Percentiles rank a stretch among this genome's conserved stretches.
Evolutionary conservation across 1,140 invertebrate species (phyloP).

Genomic region (Lepeophtheirus salmonis): DNA sequence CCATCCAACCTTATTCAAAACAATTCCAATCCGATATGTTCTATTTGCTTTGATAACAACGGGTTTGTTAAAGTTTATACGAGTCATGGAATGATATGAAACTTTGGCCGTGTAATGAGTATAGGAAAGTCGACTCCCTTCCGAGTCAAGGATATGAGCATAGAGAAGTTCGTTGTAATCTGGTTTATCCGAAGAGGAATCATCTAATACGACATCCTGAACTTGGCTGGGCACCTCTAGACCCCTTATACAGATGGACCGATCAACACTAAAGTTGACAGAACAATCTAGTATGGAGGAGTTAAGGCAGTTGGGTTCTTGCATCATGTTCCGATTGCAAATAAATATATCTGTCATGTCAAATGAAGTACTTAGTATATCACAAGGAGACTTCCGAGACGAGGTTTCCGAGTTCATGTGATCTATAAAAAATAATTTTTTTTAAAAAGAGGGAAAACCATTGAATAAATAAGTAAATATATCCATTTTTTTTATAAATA

Average conservation of each 20-base stretch:
- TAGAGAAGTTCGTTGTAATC: slow-evolving; percentile 52
- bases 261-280: slow-evolving; percentile 52
- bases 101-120: slow-evolving; percentile 54
- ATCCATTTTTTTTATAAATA: too few relatives aligned
- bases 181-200: background rate
- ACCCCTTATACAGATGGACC: slow-evolving; percentile 50
- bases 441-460: too few relatives aligned
- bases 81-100: slow-evolving; percentile 34
- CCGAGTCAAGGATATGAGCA: slow-evolving; percentile 51
- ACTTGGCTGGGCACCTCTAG: slow-evolving; percentile 27
- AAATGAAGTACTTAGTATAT: too few relatives aligned
- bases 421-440: too few relatives aligned
- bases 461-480: too few relatives aligned
- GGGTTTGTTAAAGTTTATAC: slow-evolving; percentile 54
- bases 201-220: background rate
- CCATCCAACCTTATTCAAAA: slow-evolving; percentile 42
- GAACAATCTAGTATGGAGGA: slow-evolving; percentile 48
- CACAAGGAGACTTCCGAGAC: too few relatives aligned
- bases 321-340: slow-evolving; percentile 39
- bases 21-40: slow-evolving; percentile 54
- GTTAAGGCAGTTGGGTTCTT: slow-evolving; percentile 44
- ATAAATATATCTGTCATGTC: too few relatives aligned
- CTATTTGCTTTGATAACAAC: slow-evolving; percentile 45
- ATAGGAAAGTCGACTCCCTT: slow-evolving; percentile 50
- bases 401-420: too few relatives aligned